Evolutionary conservation across 2,888 invertebrate genomes (phyloP).

Genomic region (Drosophila mayaguana): DNA sequence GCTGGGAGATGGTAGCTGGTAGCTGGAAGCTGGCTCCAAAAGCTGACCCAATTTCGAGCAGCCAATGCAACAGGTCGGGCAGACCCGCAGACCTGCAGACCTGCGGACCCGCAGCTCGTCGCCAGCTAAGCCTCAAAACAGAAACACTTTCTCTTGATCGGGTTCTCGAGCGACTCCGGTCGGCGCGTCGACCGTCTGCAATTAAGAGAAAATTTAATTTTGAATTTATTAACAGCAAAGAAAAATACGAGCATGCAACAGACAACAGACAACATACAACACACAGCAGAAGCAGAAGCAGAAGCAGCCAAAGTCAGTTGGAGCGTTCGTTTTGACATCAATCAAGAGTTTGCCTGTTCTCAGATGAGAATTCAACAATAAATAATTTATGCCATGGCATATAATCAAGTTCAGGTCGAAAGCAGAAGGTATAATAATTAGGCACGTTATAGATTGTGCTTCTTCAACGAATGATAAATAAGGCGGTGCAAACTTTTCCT

Average conservation of each 20-base stretch:
- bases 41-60: constrained; percentile 59
- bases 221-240: constrained; percentile 75
- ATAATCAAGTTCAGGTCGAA: constrained; percentile 52
- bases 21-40: constrained; percentile 23
- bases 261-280: neutral
- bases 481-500: constrained; percentile 17
- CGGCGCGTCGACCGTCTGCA: constrained; percentile 58
- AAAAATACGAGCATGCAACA: constrained; percentile 22
- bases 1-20: constrained; percentile 4
- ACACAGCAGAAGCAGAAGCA: neutral
- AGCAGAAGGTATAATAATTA: constrained; percentile 51
- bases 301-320: constrained; percentile 47
- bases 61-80: constrained; percentile 47
- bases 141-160: constrained; percentile 76
- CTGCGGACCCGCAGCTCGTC: constrained; percentile 29
- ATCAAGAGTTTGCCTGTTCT: constrained; percentile 59
- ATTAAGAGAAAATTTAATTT: constrained; percentile 80
- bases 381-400: constrained; percentile 44
- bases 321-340: constrained; percentile 70
- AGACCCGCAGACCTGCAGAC: constrained; percentile 7
- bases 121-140: constrained; percentile 47
- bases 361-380: constrained; percentile 15
- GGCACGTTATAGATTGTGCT: constrained; percentile 56
- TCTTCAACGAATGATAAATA: constrained; percentile 47
- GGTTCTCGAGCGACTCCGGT: constrained; percentile 49